Conservation (phyloP, 1,140 invertebrate species). For the Cydia strobilella region DNA sequence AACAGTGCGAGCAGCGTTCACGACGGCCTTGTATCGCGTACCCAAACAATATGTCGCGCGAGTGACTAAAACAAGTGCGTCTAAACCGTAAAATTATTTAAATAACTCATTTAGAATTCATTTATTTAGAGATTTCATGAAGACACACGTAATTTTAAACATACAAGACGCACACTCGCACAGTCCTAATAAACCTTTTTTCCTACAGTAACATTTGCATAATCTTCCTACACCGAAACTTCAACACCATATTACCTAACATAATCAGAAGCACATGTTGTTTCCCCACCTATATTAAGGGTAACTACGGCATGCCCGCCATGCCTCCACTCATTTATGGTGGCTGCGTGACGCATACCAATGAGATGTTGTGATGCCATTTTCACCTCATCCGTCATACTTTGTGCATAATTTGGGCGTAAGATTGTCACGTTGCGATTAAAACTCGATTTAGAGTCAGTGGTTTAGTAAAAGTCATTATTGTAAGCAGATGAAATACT, state of each 20-base stretch:
- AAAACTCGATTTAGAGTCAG: neutral
- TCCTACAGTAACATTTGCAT: too few species aligned
- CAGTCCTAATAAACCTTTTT: too few species aligned
- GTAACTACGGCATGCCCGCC: slow-evolving; percentile 15
- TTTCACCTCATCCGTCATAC: slow-evolving; percentile 38
- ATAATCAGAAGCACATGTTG: slow-evolving; percentile 36
- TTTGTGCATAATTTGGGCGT: slow-evolving; percentile 12
- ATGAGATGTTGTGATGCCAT: slow-evolving; percentile 38
- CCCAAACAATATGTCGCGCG: too few species aligned
- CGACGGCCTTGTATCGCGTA: too few species aligned
- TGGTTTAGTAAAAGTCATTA: neutral
- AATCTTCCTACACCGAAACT: neutral
- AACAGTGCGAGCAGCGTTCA: too few species aligned
- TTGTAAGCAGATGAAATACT: neutral
- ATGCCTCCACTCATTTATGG: slow-evolving; percentile 42
- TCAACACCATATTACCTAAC: neutral
- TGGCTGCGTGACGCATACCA: slow-evolving; percentile 39
- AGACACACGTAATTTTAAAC: too few species aligned
- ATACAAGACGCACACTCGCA: too few species aligned
- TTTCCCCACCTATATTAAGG: neutral
- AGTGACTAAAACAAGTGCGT: too few species aligned
- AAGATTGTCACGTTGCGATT: slow-evolving; percentile 14
- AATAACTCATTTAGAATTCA: too few species aligned
- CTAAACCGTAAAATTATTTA: too few species aligned
- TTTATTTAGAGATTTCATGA: too few species aligned